Evolutionary conservation across 2,797 vertebrate genomes (phyloP).

Genomic region (Myripristis jacobus): DNA sequence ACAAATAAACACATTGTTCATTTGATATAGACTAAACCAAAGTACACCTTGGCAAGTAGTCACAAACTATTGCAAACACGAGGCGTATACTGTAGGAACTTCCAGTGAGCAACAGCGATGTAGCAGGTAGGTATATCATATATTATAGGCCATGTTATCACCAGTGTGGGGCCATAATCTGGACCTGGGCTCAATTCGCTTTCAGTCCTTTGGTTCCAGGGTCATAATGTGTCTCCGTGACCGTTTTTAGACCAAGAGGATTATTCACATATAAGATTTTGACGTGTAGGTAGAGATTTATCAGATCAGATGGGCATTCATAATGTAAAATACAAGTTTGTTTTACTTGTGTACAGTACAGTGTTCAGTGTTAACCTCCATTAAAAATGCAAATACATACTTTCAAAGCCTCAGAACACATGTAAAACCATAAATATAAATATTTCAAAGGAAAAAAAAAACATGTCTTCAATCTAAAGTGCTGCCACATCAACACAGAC

Average conservation of each 20-base stretch:
- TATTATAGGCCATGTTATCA: not conserved
- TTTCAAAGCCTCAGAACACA: not conserved
- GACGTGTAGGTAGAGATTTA: too few species aligned
- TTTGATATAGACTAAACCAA: conserved; percentile 51
- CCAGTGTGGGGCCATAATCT: conserved; percentile 27
- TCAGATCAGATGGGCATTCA: too few species aligned
- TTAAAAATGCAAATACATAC: not conserved
- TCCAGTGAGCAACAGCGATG: conserved; percentile 40
- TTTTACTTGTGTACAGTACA: too few species aligned
- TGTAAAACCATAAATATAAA: not conserved
- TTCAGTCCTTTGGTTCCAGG: not conserved
- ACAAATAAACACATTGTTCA: conserved; percentile 44
- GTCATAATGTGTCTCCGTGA: not conserved
- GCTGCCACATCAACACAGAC: not conserved
- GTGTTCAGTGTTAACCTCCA: too few species aligned
- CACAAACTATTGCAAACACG: conserved; percentile 65
- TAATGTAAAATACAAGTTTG: too few species aligned
- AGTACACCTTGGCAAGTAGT: conserved; percentile 46
- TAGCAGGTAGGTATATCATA: conserved; percentile 26
- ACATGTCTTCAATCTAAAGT: not conserved
- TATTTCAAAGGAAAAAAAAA: not conserved
- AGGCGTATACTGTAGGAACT: conserved; percentile 23
- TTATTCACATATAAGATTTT: not conserved
- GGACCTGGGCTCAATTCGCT: conserved; percentile 1
- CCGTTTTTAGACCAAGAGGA: not conserved